Percentiles rank a stretch among this genome's conserved stretches.
Evolutionary conservation across 2,888 invertebrate species (phyloP).

Genomic region (Torymus texanus): DNA sequence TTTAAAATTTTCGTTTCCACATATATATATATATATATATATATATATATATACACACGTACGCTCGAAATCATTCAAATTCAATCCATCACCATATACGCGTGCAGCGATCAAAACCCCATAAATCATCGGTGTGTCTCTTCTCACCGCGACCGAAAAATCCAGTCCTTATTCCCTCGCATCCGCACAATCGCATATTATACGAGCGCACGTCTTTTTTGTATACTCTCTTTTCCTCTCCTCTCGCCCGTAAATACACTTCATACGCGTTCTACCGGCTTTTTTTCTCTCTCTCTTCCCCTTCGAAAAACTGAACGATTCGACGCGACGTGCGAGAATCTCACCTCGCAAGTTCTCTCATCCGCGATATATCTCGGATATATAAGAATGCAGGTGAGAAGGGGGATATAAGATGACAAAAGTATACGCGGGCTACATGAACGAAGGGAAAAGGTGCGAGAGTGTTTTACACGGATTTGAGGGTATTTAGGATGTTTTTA

Average conservation of each 20-base stretch:
- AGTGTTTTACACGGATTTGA: conserved; percentile 24
- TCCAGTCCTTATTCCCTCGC: conserved; percentile 43
- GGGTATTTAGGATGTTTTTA: conserved; percentile 21
- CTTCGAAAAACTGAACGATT: conserved; percentile 20
- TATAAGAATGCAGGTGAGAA: conserved; percentile 18
- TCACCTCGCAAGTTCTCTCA: background rate
- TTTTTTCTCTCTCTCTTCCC: conserved; percentile 1
- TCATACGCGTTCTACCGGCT: background rate
- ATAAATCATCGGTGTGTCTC: no score
- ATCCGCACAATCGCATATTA: conserved; percentile 15
- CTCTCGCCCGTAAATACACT: conserved; percentile 14
- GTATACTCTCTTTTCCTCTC: background rate
- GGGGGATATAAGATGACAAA: conserved; percentile 21
- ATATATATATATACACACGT: no score
- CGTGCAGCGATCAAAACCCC: no score
- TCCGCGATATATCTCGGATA: conserved; percentile 15
- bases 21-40: no score
- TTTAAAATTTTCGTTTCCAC: no score
- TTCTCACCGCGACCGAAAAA: conserved; percentile 22
- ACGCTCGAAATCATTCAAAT: no score
- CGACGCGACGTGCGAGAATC: conserved; percentile 43
- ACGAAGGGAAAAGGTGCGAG: background rate
- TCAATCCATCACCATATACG: no score
- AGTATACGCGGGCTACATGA: background rate
- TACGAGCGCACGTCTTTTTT: conserved; percentile 16